Evolutionary conservation across 2,113 vertebrate genomes (phyloP).

Genomic region (Pitta sordida): DNA sequence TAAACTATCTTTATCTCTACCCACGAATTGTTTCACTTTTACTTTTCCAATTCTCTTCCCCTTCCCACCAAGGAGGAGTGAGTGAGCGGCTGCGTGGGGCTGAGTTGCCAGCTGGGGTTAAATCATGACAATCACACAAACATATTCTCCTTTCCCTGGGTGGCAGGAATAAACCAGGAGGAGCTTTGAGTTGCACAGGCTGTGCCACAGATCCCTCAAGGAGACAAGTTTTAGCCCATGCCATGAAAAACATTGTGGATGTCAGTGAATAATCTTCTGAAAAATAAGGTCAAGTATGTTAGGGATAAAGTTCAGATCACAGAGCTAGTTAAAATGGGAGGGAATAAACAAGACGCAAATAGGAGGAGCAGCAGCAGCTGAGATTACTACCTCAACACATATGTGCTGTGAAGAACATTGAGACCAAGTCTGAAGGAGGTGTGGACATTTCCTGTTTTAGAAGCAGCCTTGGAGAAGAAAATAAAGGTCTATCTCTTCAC

Average conservation of each 20-base stretch:
- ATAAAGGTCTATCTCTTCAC: background rate
- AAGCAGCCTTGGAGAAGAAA: slow-evolving; percentile 10
- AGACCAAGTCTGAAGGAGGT: slow-evolving; percentile 22
- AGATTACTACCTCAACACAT: background rate
- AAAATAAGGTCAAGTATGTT: background rate
- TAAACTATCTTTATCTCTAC: background rate
- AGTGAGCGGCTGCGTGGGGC: background rate
- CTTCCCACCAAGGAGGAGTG: background rate
- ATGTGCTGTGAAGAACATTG: background rate
- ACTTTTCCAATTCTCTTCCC: background rate
- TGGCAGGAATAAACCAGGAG: background rate
- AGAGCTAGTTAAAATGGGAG: background rate
- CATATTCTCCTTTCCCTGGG: background rate
- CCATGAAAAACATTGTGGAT: background rate
- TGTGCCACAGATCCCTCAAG: background rate
- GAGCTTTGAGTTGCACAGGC: background rate
- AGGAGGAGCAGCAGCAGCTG: background rate
- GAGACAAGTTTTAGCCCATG: background rate
- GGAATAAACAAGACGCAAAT: background rate
- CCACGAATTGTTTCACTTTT: background rate
- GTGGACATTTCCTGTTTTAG: slow-evolving; percentile 10
- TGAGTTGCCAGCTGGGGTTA: background rate
- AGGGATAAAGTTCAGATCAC: background rate
- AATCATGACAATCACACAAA: background rate
- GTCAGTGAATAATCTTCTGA: background rate